Evolutionary conservation across 2,797 vertebrate species (phyloP), one percentile per base, ranked within the genome.

Genomic region (Gobionotothen gibberifrons): DNA sequence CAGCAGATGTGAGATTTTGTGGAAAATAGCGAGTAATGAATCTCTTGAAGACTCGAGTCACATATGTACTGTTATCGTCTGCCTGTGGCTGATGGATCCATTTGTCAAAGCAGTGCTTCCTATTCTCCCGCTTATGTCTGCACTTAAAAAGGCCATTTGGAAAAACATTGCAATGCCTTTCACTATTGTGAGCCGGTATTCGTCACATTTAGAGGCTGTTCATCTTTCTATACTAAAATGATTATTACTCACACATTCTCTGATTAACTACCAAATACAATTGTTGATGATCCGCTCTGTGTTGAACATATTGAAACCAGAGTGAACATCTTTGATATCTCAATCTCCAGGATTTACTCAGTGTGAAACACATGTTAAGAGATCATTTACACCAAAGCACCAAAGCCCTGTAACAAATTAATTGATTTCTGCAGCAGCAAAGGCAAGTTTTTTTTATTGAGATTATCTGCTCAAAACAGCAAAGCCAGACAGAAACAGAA

Each of bases 1-100:
- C 72, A 79, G 72, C 69, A 82, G 68, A 85, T 87, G 80, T 78
- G 66, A 79, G 64, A 86, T 82, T 83, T 78, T 13, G 17, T 62
- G 36, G 69, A 83, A 81, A 85, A 81, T 78, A 83, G 64, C 63
- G 47, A 59, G 65, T 76, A 68, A 85, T 86, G 52, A 83, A 84
- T 82, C 44, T 74, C 65, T 74, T 75, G 52, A 71, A 62, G 47
- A 52, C 57, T 71, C 68, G 55, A 44, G 60, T 81, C 62, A 69
- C 68, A 53, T 60, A 44, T 51, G 61, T 63, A 51, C 43, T 78
- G 47, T 46, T 79, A 53, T 62, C 19, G 21, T 4, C 7, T 53
- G 22, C 66, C 63, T 62, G 49, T 6, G n/a, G 36, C 19, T 76
- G 56, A 73, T 75, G 48, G 60, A 78, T 69, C 55, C 42, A 49